A percentile compares a stretch with the other conserved stretches of the same genome.
Evolutionary conservation across 1,140 invertebrate genomes (phyloP).

Genomic region (Philopotamus ludificatus): DNA sequence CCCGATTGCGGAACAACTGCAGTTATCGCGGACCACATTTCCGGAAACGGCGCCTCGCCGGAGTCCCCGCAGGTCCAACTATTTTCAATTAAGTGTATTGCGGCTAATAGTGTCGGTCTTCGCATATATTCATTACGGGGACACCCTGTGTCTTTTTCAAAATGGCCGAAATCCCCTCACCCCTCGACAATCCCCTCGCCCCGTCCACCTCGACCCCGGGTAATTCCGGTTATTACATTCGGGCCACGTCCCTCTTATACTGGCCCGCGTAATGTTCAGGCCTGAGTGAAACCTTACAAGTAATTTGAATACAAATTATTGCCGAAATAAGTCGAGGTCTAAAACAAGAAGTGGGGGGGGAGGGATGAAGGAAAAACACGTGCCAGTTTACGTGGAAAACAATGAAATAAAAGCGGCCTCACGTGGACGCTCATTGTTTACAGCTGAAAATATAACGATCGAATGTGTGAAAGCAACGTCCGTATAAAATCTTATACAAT

Average conservation of each 20-base stretch:
- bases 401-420: no score
- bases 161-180: no score
- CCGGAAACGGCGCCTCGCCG: not conserved
- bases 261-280: not conserved
- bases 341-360: no score
- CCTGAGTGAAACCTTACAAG: not conserved
- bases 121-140: constrained; percentile 33
- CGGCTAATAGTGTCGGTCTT: constrained; percentile 28
- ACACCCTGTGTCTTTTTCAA: constrained; percentile 11
- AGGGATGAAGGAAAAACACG: no score
- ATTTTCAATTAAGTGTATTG: constrained; percentile 38
- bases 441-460: no score
- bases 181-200: no score
- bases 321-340: no score
- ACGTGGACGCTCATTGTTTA: no score
- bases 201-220: no score
- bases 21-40: not conserved
- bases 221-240: not conserved
- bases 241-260: constrained; percentile 7
- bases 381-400: no score
- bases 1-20: not conserved
- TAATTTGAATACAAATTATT: not conserved
- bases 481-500: no score
- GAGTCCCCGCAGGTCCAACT: constrained; percentile 25
- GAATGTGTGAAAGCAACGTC: no score